A percentile compares a stretch with the other conserved stretches of the same genome.
These are phyloP conservation scores for Leuctra nigra DNA, from an alignment of 2,888 invertebrate species.

Conservation along the genomic window DNA sequence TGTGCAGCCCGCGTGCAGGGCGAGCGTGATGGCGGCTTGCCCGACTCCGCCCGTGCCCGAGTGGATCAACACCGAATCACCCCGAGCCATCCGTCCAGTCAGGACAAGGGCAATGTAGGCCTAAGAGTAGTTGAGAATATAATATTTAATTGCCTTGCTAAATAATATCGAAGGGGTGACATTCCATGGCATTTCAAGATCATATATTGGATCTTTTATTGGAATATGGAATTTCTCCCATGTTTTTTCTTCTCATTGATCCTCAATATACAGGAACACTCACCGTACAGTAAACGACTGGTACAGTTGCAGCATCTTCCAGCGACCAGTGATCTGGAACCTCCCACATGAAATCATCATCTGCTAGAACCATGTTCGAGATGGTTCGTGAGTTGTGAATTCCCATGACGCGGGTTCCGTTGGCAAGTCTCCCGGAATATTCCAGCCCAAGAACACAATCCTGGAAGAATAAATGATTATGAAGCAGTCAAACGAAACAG, in stretches of 20 bases:
- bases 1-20: slow-evolving; percentile 78
- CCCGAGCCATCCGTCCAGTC: slow-evolving; percentile 76
- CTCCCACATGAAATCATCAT: slow-evolving; percentile 45
- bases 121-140: too few relatives aligned
- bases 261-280: too few relatives aligned
- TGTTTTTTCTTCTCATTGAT: too few relatives aligned
- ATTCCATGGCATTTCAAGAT: too few relatives aligned
- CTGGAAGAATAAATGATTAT: too few relatives aligned
- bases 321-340: slow-evolving; percentile 54
- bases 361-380: slow-evolving; percentile 46
- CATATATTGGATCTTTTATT: too few relatives aligned
- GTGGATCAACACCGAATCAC: slow-evolving; percentile 86
- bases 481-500: too few relatives aligned
- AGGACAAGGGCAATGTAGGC: too few relatives aligned
- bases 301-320: slow-evolving; percentile 59
- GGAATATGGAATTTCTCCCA: too few relatives aligned
- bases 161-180: too few relatives aligned
- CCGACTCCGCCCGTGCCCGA: slow-evolving; percentile 96
- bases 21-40: slow-evolving; percentile 93
- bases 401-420: slow-evolving; percentile 45
- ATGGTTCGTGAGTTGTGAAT: slow-evolving; percentile 41
- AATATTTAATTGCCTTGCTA: too few relatives aligned
- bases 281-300: slow-evolving; percentile 55
- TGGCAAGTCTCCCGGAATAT: slow-evolving; percentile 44
- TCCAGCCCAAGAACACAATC: slow-evolving; percentile 54